Conservation (phyloP, 2,888 invertebrate species). For the Mesorhabditis sp. region DNA sequence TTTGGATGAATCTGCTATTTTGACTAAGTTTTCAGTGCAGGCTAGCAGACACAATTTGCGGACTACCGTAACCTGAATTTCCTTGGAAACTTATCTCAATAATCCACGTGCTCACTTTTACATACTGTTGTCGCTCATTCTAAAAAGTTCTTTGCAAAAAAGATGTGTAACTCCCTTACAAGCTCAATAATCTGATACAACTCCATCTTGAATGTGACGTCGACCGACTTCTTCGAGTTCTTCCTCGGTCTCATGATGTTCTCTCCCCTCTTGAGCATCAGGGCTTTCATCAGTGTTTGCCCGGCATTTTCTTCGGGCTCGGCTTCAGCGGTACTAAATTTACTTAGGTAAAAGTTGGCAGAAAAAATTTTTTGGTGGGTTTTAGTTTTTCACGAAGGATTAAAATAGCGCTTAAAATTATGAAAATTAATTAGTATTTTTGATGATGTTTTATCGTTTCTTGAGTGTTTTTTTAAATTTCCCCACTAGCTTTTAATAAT, state of each 20-base stretch:
- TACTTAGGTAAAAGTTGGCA: background rate
- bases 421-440: too few relatives aligned
- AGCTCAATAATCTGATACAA: conserved; percentile 28
- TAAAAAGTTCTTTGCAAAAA: conserved; percentile 7
- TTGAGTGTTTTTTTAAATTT: too few relatives aligned
- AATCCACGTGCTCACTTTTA: conserved; percentile 21
- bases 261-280: conserved; percentile 13
- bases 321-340: background rate
- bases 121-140: conserved; percentile 27
- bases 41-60: too few relatives aligned
- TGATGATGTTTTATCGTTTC: too few relatives aligned
- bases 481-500: too few relatives aligned
- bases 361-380: too few relatives aligned
- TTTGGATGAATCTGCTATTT: too few relatives aligned
- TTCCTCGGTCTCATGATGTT: conserved; percentile 20
- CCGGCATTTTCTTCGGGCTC: conserved; percentile 8
- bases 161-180: conserved; percentile 11
- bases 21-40: too few relatives aligned
- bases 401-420: too few relatives aligned
- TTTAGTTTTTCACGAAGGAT: too few relatives aligned
- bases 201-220: conserved; percentile 20
- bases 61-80: too few relatives aligned
- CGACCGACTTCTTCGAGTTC: conserved; percentile 16
- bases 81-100: conserved; percentile 12
- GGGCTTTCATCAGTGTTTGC: conserved; percentile 13